Percentiles rank a stretch among this genome's conserved stretches.
Conservation (phyloP, 64 coral and sea anemone species). For the Pocillopora verrucosa region DNA sequence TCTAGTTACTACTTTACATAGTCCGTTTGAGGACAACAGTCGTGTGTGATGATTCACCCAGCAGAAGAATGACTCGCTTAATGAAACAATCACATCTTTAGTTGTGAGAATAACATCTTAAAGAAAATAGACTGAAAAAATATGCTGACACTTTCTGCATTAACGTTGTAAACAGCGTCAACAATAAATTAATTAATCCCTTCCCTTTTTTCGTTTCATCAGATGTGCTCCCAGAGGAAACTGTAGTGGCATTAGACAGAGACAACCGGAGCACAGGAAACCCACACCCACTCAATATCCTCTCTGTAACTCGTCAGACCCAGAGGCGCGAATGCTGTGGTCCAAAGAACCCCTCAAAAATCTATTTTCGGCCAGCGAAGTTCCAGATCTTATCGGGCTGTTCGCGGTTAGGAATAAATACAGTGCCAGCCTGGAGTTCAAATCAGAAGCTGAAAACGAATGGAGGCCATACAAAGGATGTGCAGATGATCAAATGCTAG, state of each 20-base stretch:
- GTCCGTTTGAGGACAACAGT: too few species aligned
- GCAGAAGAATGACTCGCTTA: too few species aligned
- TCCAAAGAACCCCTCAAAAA: background rate
- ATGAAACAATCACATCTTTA: too few species aligned
- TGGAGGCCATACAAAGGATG: constrained; percentile 18
- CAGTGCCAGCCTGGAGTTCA: background rate
- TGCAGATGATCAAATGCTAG: background rate
- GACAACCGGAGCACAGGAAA: background rate
- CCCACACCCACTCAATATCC: too few species aligned
- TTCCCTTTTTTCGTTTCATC: background rate
- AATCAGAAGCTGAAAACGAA: background rate
- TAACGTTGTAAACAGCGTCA: background rate
- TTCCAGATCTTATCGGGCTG: constrained; percentile 1
- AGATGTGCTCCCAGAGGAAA: constrained; percentile 18
- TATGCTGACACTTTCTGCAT: background rate
- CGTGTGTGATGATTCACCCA: too few species aligned
- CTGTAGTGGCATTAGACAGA: background rate
- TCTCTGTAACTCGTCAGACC: background rate
- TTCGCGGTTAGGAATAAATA: background rate
- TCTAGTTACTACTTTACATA: too few species aligned
- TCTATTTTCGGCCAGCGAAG: background rate
- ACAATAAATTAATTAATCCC: background rate
- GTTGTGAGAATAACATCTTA: too few species aligned
- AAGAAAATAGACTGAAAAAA: too few species aligned
- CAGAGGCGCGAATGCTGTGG: background rate